Percentiles rank a stretch among this genome's conserved stretches.
phyloP scores from a whole-genome alignment of 2,113 vertebrate genomes.

The Menidia beryllina region DNA sequence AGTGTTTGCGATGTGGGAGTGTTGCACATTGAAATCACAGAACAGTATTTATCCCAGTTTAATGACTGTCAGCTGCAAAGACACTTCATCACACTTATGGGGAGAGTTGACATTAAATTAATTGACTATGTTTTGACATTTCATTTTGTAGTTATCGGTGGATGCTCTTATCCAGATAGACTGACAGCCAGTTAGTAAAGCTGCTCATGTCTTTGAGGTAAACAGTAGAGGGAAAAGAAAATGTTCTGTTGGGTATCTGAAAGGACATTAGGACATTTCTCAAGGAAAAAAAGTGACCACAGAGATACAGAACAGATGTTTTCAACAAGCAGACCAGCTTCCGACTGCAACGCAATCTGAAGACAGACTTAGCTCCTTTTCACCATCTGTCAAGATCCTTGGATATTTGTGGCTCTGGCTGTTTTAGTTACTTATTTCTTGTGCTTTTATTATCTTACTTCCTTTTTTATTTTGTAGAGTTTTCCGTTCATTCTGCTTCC shows the following conservation, averaged over 20 bases:
- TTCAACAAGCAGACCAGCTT: no score
- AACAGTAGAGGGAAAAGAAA: not conserved
- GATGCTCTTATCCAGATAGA: slow-evolving; percentile 22
- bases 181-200: not conserved
- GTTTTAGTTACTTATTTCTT: no score
- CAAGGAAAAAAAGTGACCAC: no score
- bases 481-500: not conserved
- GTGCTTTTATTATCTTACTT: no score
- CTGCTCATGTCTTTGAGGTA: slow-evolving; percentile 20
- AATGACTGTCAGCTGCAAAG: slow-evolving; percentile 35
- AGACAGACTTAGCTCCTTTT: no score
- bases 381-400: no score
- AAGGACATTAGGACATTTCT: not conserved
- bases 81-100: slow-evolving; percentile 45
- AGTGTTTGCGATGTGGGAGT: slow-evolving; percentile 4
- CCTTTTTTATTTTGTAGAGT: not conserved
- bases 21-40: slow-evolving; percentile 12
- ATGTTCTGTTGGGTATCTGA: slow-evolving; percentile 13
- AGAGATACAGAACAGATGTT: no score
- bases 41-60: slow-evolving; percentile 45
- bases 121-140: slow-evolving; percentile 47
- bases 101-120: slow-evolving; percentile 45
- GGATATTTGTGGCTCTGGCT: no score
- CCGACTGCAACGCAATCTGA: not conserved
- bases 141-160: slow-evolving; percentile 25